A percentile compares a stretch with the other conserved stretches of the same genome.
These are phyloP conservation scores for Acyrthosiphon pisum DNA, from an alignment of 1,140 invertebrate species.

Conservation along the genomic window DNA sequence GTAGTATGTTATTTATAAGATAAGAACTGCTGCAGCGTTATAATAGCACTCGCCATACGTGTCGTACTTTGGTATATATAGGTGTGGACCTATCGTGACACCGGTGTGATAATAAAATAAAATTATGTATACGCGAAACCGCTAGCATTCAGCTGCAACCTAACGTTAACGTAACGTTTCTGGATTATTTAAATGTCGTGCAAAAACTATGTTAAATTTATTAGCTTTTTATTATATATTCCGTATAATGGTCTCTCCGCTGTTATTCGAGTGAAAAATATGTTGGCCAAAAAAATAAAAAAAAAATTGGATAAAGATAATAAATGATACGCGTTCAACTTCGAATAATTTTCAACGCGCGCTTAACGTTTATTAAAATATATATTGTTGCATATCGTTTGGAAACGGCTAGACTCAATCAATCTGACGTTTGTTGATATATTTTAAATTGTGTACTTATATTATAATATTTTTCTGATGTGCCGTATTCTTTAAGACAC, in stretches of 20 bases:
- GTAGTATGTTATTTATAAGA: slow-evolving; percentile 28
- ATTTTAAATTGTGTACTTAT: neutral
- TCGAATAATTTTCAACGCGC: neutral
- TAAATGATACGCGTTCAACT: neutral
- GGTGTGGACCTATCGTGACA: neutral
- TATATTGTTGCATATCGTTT: neutral
- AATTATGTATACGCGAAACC: neutral
- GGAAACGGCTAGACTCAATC: neutral
- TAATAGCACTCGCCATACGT: neutral
- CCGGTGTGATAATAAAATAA: slow-evolving; percentile 20
- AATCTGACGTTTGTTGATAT: neutral
- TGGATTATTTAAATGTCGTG: slow-evolving; percentile 17
- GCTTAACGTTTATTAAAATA: neutral
- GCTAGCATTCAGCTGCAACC: neutral
- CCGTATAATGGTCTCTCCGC: neutral
- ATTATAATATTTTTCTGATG: neutral
- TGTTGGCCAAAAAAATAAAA: neutral
- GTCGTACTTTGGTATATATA: slow-evolving; percentile 10
- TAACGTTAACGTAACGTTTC: neutral
- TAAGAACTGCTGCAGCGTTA: neutral
- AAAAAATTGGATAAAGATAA: neutral
- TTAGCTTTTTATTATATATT: slow-evolving; percentile 5
- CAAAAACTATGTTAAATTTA: slow-evolving; percentile 4
- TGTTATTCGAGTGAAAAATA: neutral
- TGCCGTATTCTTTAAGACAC: too few relatives aligned